A percentile compares a stretch with the other conserved stretches of the same genome.
These are phyloP conservation scores for Oncorhynchus masou DNA, from an alignment of 2,113 vertebrate species.

Conservation along the genomic window DNA sequence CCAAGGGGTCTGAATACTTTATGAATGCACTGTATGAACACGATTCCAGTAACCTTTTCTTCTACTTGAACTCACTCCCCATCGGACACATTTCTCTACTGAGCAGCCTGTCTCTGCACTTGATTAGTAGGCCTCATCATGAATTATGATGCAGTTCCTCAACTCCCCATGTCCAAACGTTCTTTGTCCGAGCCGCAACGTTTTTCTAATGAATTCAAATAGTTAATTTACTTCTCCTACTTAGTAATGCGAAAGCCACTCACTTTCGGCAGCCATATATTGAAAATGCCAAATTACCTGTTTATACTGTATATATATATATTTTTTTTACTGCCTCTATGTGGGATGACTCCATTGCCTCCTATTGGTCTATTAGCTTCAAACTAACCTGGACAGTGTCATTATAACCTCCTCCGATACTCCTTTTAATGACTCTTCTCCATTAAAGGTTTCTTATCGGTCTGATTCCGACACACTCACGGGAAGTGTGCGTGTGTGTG, in stretches of 20 bases:
- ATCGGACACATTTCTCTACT: background rate
- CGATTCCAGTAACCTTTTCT: background rate
- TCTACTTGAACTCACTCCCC: background rate
- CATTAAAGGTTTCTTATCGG: background rate
- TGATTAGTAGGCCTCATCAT: background rate
- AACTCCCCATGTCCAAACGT: background rate
- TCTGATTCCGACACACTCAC: background rate
- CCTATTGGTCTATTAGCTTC: background rate
- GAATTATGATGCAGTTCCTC: background rate
- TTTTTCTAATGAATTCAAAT: background rate
- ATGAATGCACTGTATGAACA: background rate
- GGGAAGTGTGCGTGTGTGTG: background rate
- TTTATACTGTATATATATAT: background rate
- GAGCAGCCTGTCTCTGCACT: background rate
- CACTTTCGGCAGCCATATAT: background rate
- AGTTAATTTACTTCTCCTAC: background rate
- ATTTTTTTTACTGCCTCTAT: background rate
- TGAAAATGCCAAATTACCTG: background rate
- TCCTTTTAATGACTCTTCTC: background rate
- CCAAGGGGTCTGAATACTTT: no score
- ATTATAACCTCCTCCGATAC: background rate
- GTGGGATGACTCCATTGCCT: background rate
- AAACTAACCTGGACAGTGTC: background rate
- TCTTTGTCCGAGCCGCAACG: background rate
- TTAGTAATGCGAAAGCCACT: background rate